Conservation (phyloP, 2,888 invertebrate species). For the Tenthredo livida region DNA sequence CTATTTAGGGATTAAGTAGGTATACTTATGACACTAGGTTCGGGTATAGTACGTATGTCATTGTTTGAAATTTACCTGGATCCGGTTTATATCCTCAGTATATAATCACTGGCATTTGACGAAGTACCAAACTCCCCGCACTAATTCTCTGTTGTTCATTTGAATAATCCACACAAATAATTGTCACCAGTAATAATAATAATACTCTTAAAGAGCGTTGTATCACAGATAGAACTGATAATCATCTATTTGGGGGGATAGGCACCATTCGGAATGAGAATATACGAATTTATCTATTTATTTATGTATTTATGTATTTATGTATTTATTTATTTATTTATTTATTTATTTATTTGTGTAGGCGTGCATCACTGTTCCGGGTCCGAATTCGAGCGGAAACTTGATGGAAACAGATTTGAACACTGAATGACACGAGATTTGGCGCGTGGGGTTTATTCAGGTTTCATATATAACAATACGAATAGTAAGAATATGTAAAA, state of each 20-base stretch:
- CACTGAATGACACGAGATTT: conserved; percentile 11
- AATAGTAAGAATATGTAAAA: not conserved
- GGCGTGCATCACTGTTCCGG: conserved; percentile 25
- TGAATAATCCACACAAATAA: conserved; percentile 36
- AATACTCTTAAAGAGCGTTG: conserved; percentile 1
- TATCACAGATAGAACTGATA: conserved; percentile 50
- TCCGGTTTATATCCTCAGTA: conserved; percentile 49
- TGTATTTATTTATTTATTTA: not conserved
- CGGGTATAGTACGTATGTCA: not conserved
- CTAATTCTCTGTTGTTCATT: conserved; percentile 31
- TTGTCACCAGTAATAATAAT: conserved; percentile 21
- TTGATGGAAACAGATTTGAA: not conserved
- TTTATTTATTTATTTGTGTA: not conserved
- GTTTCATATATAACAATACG: not conserved
- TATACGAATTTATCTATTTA: not conserved
- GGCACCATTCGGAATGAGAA: conserved; percentile 43
- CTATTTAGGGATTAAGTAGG: not conserved
- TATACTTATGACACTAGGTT: not conserved
- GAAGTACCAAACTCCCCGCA: not conserved
- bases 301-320: not conserved
- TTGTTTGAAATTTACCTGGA: conserved; percentile 47
- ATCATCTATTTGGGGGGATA: conserved; percentile 23
- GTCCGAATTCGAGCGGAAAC: not conserved
- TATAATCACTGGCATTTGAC: conserved; percentile 51
- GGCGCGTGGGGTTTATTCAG: not conserved